Evolutionary conservation across 2,797 vertebrate species (phyloP).

Genomic region (Orientallactaga sibirica): DNA sequence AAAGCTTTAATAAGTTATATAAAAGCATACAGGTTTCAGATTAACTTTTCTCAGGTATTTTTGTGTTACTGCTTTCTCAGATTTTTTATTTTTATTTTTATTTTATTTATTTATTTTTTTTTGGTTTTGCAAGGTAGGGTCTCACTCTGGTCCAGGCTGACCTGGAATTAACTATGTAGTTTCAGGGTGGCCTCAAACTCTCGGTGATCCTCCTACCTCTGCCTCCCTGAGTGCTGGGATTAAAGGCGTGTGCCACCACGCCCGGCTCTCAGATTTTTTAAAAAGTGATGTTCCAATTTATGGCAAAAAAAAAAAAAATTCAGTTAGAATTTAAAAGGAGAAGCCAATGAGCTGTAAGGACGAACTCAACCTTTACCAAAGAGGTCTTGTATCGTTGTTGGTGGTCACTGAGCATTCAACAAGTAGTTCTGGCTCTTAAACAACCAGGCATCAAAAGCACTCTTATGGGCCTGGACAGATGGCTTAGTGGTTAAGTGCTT

Average conservation of each 20-base stretch:
- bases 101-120: no score
- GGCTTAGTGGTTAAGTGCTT: no score
- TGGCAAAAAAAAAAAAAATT: constrained; percentile 35
- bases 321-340: constrained; percentile 17
- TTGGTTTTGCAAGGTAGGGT: no score
- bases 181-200: no score
- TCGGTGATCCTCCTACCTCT: no score
- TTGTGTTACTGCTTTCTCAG: background rate
- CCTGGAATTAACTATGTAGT: no score
- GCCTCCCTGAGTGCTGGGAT: no score
- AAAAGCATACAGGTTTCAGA: constrained; percentile 37
- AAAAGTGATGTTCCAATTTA: constrained; percentile 20
- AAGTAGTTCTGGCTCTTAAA: constrained; percentile 11
- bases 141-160: no score
- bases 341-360: background rate
- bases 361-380: constrained; percentile 13
- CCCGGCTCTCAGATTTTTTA: background rate
- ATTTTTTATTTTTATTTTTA: background rate
- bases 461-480: background rate
- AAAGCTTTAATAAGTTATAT: constrained; percentile 13
- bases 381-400: background rate
- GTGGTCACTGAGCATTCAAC: background rate
- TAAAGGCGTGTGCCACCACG: no score
- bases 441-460: background rate
- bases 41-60: constrained; percentile 42